Conservation (phyloP, 2,797 vertebrate species). For the Malacoraja senta region DNA sequence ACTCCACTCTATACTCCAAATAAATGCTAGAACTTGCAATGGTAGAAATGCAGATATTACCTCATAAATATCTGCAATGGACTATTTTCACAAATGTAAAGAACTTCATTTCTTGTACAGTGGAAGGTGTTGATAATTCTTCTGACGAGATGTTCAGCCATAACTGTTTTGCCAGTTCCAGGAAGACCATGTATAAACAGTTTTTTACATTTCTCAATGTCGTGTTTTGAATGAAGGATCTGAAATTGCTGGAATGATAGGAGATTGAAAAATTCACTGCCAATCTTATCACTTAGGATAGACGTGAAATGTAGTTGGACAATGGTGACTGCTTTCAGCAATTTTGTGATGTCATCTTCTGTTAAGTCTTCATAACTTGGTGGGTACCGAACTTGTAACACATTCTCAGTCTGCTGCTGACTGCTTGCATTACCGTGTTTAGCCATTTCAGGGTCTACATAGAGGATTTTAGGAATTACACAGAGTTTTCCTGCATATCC, state of each 20-base stretch:
- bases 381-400: slow-evolving; percentile 44
- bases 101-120: slow-evolving; percentile 44
- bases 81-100: slow-evolving; percentile 55
- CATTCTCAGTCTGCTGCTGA: background rate
- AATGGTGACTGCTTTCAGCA: slow-evolving; percentile 48
- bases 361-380: slow-evolving; percentile 39
- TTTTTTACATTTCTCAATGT: slow-evolving; percentile 38
- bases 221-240: slow-evolving; percentile 42
- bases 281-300: slow-evolving; percentile 48
- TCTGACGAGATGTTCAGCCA: slow-evolving; percentile 51
- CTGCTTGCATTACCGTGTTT: background rate
- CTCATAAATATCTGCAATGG: slow-evolving; percentile 44
- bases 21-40: too few species aligned
- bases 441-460: background rate
- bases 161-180: slow-evolving; percentile 55
- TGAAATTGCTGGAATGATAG: slow-evolving; percentile 51
- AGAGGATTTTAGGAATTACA: slow-evolving; percentile 44
- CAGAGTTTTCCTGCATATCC: slow-evolving; percentile 46
- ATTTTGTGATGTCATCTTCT: slow-evolving; percentile 30
- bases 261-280: slow-evolving; percentile 52
- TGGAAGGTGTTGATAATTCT: slow-evolving; percentile 47
- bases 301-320: slow-evolving; percentile 50
- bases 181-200: slow-evolving; percentile 54
- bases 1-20: too few species aligned
- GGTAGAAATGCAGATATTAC: slow-evolving; percentile 44